Percentiles rank a stretch among this genome's conserved stretches.
Evolutionary conservation across 23 tunicate genomes (phyloP).

Genomic region (Diplosoma virens): DNA sequence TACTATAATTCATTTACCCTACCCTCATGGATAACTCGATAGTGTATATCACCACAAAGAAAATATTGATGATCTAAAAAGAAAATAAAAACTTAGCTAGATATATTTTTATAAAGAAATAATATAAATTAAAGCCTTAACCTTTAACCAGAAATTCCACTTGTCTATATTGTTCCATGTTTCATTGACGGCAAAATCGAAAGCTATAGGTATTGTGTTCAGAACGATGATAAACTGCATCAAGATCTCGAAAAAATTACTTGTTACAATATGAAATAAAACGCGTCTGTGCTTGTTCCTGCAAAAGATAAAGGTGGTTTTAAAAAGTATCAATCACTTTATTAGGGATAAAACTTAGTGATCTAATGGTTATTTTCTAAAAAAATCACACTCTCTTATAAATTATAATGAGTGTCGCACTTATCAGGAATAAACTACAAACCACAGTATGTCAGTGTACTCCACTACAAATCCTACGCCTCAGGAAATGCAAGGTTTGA

Average conservation of each 20-base stretch:
- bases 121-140: background rate
- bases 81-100: background rate
- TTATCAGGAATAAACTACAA: no score
- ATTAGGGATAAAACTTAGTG: no score
- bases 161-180: constrained; percentile 51
- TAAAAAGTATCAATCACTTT: no score
- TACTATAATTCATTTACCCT: no score
- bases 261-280: constrained; percentile 52
- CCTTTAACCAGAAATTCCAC: no score
- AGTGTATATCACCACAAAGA: constrained; percentile 56
- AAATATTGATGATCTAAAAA: constrained; percentile 49
- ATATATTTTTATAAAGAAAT: background rate
- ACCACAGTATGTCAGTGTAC: no score
- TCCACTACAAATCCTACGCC: no score
- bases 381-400: no score
- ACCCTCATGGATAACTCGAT: constrained; percentile 53
- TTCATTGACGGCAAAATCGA: constrained; percentile 69
- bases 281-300: constrained; percentile 43
- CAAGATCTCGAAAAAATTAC: constrained; percentile 48
- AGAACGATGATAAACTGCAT: constrained; percentile 77
- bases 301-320: no score
- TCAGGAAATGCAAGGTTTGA: no score
- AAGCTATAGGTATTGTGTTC: constrained; percentile 59
- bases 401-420: no score
- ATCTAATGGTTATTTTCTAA: no score